A percentile compares a stretch with the other conserved stretches of the same genome.
phyloP scores from a whole-genome alignment of 1,140 invertebrate genomes.

The Copidosoma floridanum region DNA sequence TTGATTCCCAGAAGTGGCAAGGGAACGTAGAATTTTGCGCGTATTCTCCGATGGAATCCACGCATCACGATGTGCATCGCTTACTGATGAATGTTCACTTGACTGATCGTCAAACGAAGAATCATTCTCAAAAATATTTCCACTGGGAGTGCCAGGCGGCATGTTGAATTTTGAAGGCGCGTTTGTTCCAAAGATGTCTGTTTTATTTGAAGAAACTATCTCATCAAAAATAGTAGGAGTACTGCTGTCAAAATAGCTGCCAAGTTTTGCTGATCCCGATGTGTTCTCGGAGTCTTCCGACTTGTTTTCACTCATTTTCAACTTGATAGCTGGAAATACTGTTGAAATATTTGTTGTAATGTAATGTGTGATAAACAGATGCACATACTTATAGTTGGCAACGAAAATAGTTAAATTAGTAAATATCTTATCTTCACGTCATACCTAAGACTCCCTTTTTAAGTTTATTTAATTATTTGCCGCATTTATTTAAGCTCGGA shows the following conservation, averaged over 20 bases:
- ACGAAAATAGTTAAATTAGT: no score
- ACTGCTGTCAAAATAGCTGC: constrained; percentile 49
- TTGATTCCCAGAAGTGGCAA: constrained; percentile 41
- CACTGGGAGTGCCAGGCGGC: constrained; percentile 3
- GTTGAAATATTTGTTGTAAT: background rate
- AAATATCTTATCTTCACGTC: no score
- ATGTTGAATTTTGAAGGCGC: constrained; percentile 31
- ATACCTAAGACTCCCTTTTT: no score
- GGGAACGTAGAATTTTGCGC: constrained; percentile 39
- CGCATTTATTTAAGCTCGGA: no score
- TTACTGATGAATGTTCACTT: constrained; percentile 23
- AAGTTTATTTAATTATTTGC: no score
- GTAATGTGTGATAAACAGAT: no score
- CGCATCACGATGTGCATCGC: constrained; percentile 44
- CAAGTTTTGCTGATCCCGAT: constrained; percentile 28
- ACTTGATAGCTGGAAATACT: background rate
- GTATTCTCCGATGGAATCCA: constrained; percentile 55
- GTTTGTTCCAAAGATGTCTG: constrained; percentile 22
- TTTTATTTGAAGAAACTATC: constrained; percentile 41
- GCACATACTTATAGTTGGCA: no score
- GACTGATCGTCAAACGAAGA: constrained; percentile 26
- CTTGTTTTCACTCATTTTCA: constrained; percentile 22
- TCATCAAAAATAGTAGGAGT: constrained; percentile 51
- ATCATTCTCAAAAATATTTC: constrained; percentile 30
- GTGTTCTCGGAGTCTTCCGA: constrained; percentile 15